Conservation (phyloP, 1,140 invertebrate species). For the Sweltsa coloradensis region DNA sequence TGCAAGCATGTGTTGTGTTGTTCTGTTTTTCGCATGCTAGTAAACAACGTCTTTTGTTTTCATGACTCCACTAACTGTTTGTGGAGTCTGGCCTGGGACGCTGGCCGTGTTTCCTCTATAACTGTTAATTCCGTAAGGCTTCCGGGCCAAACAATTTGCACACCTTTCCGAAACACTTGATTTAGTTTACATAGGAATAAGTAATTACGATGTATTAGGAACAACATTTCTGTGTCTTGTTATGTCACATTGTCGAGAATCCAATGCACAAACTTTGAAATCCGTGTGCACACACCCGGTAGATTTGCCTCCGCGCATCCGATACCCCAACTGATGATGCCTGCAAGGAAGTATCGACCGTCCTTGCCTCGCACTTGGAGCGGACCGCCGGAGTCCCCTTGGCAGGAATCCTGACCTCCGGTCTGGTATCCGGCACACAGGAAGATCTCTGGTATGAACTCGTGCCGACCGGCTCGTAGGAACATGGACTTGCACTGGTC, state of each 20-base stretch:
- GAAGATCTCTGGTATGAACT: conserved; percentile 89
- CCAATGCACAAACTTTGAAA: conserved; percentile 94
- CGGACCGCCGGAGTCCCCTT: conserved; percentile 90
- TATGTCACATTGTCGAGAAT: conserved; percentile 75
- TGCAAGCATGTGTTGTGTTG: no score
- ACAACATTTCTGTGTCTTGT: no score
- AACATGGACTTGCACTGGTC: conserved; percentile 88
- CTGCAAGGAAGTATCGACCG: conserved; percentile 80
- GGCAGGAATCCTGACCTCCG: conserved; percentile 84
- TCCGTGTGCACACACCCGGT: conserved; percentile 85
- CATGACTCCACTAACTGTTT: no score
- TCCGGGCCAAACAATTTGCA: no score
- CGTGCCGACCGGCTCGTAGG: conserved; percentile 72
- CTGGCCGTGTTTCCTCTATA: no score
- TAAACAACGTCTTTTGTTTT: no score
- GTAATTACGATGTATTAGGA: no score
- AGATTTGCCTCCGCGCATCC: conserved; percentile 87
- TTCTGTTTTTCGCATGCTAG: no score
- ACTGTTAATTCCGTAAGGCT: no score
- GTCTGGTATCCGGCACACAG: conserved; percentile 83
- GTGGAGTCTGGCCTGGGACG: no score
- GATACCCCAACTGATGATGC: conserved; percentile 94
- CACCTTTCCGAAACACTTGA: no score
- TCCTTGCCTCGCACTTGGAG: conserved; percentile 78
- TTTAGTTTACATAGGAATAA: no score